Conservation (phyloP, 1,140 invertebrate species). For the Megalopta genalis region DNA sequence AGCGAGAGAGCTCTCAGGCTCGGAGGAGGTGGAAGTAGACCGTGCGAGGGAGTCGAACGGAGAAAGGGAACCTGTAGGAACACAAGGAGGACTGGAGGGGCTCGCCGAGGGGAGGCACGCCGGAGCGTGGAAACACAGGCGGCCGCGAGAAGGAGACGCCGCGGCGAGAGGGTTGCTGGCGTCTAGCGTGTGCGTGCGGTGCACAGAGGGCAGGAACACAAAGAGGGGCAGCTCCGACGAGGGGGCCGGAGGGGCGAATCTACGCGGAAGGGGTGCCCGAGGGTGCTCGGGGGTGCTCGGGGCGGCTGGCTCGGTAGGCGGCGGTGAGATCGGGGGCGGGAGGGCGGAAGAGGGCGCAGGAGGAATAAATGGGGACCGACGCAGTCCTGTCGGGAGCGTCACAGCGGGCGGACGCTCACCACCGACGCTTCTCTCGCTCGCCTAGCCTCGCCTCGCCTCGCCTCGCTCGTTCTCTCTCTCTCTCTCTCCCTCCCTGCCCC, state of each 20-base stretch:
- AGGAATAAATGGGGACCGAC: slow-evolving; percentile 71
- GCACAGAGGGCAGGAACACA: slow-evolving; percentile 51
- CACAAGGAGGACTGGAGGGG: not conserved
- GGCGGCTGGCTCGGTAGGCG: slow-evolving; percentile 50
- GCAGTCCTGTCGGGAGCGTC: slow-evolving; percentile 79
- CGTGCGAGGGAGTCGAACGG: too few species aligned
- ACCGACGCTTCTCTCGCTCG: slow-evolving; percentile 62
- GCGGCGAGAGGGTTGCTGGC: slow-evolving; percentile 28
- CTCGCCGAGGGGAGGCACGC: not conserved
- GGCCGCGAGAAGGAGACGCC: not conserved
- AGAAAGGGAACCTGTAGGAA: too few species aligned
- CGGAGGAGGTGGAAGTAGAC: too few species aligned
- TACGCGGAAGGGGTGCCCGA: not conserved
- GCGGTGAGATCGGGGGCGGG: slow-evolving; percentile 42
- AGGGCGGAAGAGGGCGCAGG: slow-evolving; percentile 54
- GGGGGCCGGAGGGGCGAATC: slow-evolving; percentile 34
- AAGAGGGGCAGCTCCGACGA: slow-evolving; percentile 40
- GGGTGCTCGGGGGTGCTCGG: slow-evolving; percentile 10
- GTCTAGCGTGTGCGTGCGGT: slow-evolving; percentile 17
- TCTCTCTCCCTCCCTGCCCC: slow-evolving; percentile 32
- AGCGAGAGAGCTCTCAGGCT: too few species aligned
- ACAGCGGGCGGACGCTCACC: slow-evolving; percentile 73
- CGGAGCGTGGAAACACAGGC: not conserved
- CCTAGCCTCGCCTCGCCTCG: slow-evolving; percentile 60
- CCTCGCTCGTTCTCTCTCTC: slow-evolving; percentile 42